Evolutionary conservation across 2,113 vertebrate species (phyloP).

Genomic region (Penelope pileata): DNA sequence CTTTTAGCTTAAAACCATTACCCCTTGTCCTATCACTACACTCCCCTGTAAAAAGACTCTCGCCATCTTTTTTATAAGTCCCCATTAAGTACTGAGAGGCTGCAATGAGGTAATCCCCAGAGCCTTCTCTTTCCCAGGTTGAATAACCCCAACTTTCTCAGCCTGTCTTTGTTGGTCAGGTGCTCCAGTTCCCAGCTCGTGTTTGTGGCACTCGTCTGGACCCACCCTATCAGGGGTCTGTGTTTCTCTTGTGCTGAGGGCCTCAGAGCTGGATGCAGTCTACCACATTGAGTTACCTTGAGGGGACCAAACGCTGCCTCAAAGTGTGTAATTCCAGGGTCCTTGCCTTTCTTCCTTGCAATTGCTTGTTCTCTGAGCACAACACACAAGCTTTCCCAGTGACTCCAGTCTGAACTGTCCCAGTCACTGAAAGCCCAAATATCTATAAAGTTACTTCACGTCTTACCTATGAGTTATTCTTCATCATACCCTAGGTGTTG

Average conservation of each 20-base stretch:
- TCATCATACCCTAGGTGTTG: not conserved
- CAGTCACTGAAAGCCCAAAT: not conserved
- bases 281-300: not conserved
- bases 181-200: not conserved
- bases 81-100: not conserved
- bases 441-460: not conserved
- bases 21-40: not conserved
- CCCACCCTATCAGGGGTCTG: not conserved
- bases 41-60: not conserved
- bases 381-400: rapidly evolving
- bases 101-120: not conserved
- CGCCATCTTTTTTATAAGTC: not conserved
- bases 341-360: not conserved
- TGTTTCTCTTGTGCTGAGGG: not conserved
- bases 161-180: not conserved
- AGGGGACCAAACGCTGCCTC: not conserved
- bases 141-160: not conserved
- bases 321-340: not conserved
- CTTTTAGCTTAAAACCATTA: not conserved
- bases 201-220: not conserved
- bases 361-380: not conserved
- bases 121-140: not conserved
- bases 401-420: not conserved
- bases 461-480: rapidly evolving
- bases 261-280: not conserved